Percentiles rank a stretch among this genome's conserved stretches.
phyloP scores from a whole-genome alignment of 2,888 invertebrate species.

The Pollenia amentaria region DNA sequence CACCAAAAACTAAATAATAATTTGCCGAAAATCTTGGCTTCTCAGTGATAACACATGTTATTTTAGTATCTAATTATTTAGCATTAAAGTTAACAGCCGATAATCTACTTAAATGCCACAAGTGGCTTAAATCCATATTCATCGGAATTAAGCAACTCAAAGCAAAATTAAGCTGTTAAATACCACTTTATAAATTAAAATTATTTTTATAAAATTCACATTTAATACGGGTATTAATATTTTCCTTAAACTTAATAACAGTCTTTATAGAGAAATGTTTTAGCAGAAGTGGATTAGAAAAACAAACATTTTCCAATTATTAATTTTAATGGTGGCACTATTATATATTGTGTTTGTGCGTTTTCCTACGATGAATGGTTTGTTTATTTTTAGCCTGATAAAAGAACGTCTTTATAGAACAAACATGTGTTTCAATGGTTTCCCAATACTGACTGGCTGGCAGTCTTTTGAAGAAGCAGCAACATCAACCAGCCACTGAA shows the following conservation, averaged over 20 bases:
- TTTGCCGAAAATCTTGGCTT: neutral
- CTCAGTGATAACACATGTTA: neutral
- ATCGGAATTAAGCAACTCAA: neutral
- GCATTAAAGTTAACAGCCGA: neutral
- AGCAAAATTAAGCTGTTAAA: slow-evolving; percentile 20
- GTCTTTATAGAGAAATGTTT: neutral
- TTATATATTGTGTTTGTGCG: slow-evolving; percentile 58
- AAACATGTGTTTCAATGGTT: slow-evolving; percentile 76
- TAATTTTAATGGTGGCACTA: slow-evolving; percentile 66
- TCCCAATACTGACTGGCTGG: slow-evolving; percentile 70
- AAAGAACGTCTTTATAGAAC: slow-evolving; percentile 49
- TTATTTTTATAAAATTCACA: slow-evolving; percentile 35
- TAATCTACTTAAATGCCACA: slow-evolving; percentile 25
- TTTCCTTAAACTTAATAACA: neutral
- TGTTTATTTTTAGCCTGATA: slow-evolving; percentile 68
- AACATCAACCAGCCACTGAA: slow-evolving; percentile 20
- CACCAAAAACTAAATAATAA: too few species aligned
- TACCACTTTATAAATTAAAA: neutral
- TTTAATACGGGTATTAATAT: slow-evolving; percentile 35
- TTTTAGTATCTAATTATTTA: neutral
- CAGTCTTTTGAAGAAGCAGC: slow-evolving; percentile 61
- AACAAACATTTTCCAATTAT: slow-evolving; percentile 62
- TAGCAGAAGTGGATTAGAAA: slow-evolving; percentile 51
- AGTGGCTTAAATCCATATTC: slow-evolving; percentile 15
- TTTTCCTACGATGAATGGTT: slow-evolving; percentile 63